Base-by-base conservation (phyloP, 2,797 vertebrate species). In the Macropus fuliginosus region DNA sequence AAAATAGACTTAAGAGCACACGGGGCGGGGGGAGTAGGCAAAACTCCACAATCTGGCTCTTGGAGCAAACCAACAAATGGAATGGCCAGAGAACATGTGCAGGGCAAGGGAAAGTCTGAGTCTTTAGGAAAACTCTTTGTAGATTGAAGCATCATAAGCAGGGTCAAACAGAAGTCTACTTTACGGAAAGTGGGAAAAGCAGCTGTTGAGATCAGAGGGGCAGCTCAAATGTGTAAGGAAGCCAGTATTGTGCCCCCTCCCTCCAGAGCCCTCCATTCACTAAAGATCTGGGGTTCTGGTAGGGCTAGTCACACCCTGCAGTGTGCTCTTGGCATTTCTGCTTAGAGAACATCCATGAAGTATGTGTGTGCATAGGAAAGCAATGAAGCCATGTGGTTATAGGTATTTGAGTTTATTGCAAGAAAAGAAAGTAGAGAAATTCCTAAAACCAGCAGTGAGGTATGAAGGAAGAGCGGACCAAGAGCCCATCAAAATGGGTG, bases 391-490 rank as follows among this genome's bases (percentile, higher is more conserved):
- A 81, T 0, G 0, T 10, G 74, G 6, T 87, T 87, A 28, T 4
- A n/a, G 31, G 74, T 50, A 87, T 87, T 11, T 24, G 21, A 87
- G 74, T 87, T 87, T 87, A 87, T 87, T 87, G 74, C 74, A 46
- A 87, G 74, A 18, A 74, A 74, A 87, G 40, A 81, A 46, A 87
- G 74, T 87, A 87, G 11, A 87, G 74, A 87, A 87, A 87, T 87
- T 87, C 74, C 74, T 87, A 87, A 87, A 87, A 87, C 74, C 74
- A 87, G 74, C 74, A 87, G 74, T 87, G 74, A 87, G 74, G 74
- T 87, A 87, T 87, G 74, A 87, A 87, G 74, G 74, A 87, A 87
- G 21, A 50, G 74, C 21, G 11, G 74, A 4, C 74, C 74, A 40
- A 24, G 40, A 50, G 74, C 74, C 74, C 62, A 10, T 27, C 40